These are phyloP conservation scores for Macaria liturata DNA, from an alignment of 2,888 invertebrate species.

Conservation along the genomic window DNA sequence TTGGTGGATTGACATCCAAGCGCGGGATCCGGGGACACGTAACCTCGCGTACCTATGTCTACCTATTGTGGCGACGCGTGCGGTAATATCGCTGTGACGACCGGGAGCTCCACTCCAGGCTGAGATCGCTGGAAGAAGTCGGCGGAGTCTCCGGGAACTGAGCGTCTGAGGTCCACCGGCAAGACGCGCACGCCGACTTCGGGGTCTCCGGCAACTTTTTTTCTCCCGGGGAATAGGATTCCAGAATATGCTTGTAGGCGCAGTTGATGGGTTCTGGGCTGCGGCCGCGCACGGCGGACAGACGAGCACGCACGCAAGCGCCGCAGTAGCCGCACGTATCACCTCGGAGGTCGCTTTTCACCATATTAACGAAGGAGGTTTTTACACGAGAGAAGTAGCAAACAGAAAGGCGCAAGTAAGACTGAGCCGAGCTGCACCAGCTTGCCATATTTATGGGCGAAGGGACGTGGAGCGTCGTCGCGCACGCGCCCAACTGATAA, in stretches of 20 bases:
- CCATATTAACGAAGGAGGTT: slow-evolving; percentile 57
- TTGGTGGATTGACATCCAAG: slow-evolving; percentile 37
- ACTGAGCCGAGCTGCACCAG: slow-evolving; percentile 53
- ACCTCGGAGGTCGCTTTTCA: slow-evolving; percentile 59
- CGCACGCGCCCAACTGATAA: slow-evolving; percentile 78
- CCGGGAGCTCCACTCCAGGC: slow-evolving; percentile 73
- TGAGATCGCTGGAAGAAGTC: slow-evolving; percentile 70
- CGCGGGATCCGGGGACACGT: slow-evolving; percentile 34
- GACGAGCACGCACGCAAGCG: slow-evolving; percentile 71
- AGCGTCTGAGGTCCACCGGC: slow-evolving; percentile 77
- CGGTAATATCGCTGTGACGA: slow-evolving; percentile 61
- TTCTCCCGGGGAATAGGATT: slow-evolving; percentile 62
- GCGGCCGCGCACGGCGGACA: slow-evolving; percentile 70
- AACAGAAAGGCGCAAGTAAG: slow-evolving; percentile 28
- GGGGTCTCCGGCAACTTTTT: slow-evolving; percentile 58
- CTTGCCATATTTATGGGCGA: slow-evolving; percentile 66
- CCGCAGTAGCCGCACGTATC: slow-evolving; percentile 77
- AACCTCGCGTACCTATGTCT: slow-evolving; percentile 35
- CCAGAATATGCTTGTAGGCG: slow-evolving; percentile 78
- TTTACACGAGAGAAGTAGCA: too few relatives aligned
- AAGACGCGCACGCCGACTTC: slow-evolving; percentile 67
- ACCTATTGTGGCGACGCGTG: slow-evolving; percentile 69
- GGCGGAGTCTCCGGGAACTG: slow-evolving; percentile 78
- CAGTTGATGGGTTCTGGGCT: slow-evolving; percentile 72
- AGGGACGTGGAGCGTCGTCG: slow-evolving; percentile 58